These are phyloP conservation scores for Drosophila kohkoa DNA, from an alignment of 1,140 invertebrate genomes.

Conservation along the genomic window DNA sequence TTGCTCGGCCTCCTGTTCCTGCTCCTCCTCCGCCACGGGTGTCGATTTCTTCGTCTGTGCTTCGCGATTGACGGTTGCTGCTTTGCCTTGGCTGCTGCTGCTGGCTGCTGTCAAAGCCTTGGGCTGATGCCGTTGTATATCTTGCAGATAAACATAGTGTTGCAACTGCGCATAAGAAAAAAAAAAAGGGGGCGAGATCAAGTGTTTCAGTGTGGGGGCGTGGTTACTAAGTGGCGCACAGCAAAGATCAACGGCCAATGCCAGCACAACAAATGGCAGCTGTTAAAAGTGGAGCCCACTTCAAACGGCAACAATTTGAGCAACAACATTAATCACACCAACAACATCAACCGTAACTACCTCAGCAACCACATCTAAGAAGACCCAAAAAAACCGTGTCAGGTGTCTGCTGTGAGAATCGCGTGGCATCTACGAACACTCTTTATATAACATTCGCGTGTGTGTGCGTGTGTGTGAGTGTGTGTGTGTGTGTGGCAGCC, in stretches of 20 bases:
- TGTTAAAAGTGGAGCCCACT: constrained; percentile 36
- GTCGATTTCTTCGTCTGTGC: constrained; percentile 52
- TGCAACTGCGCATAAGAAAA: constrained; percentile 57
- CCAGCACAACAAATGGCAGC: constrained; percentile 40
- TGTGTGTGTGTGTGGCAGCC: constrained; percentile 42
- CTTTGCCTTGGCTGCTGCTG: constrained; percentile 63
- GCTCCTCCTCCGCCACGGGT: constrained; percentile 62
- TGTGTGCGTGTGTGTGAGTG: no score
- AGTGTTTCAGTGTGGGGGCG: constrained; percentile 26
- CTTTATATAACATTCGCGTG: constrained; percentile 75
- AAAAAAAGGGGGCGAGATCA: constrained; percentile 19
- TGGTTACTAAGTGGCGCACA: constrained; percentile 52
- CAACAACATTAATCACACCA: constrained; percentile 7
- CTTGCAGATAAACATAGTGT: constrained; percentile 82
- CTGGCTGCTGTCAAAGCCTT: constrained; percentile 50
- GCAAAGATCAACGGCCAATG: constrained; percentile 50
- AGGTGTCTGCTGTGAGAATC: constrained; percentile 72
- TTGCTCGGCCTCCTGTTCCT: constrained; percentile 78
- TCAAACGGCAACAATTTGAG: constrained; percentile 8
- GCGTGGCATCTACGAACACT: constrained; percentile 67
- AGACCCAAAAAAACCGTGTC: constrained; percentile 20
- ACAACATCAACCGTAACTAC: not conserved
- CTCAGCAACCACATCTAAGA: constrained; percentile 8
- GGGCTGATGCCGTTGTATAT: constrained; percentile 75
- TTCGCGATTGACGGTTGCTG: constrained; percentile 31